Base-by-base conservation (phyloP, 2,113 vertebrate genomes). In the Desmodus rotundus region DNA sequence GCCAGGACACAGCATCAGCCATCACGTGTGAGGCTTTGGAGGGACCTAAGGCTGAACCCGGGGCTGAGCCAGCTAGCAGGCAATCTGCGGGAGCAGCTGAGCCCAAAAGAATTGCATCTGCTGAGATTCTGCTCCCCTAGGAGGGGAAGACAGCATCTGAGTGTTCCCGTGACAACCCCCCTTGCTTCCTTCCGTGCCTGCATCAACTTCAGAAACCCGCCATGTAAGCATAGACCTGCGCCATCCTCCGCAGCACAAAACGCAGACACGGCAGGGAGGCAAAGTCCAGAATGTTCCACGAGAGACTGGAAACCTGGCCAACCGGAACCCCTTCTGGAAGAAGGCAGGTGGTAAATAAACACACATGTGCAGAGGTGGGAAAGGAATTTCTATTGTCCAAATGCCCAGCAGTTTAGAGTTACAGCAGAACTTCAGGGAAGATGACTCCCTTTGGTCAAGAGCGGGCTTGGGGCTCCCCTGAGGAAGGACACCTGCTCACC, bases 161-260 rank as follows among this genome's bases (percentile, higher is more conserved):
- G 58, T 3, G 33, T 22, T 5, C 52, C n/a, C 63, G 22, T 28
- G n/a, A 72, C 26, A 31, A 20, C 17, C 12, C 13, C 67, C 50
- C 38, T n/a, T 4, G 50, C 74, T 52, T 5, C 65, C 67, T 73
- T 9, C 12, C 33, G 26, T 1, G 26, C 26, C 72, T 38, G 5
- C 7, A 1, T 26, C 65, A 36, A 0, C 2, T 17, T 20, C 20
- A 14, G 24, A 77, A 5, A 81, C 52, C 45, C 4, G 17, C 0
- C 0, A 14, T 22, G 26, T 1, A 8, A 6, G 38, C 41, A 5
- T 4, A 33, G n/a, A 38, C 45, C 38, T 24, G 16, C 2, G 4
- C 22, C 13, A 3, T 17, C 12, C 19, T 33, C 17, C 11, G 1
- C 2, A n/a, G 78, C 9, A 1, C 3, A 24, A 74, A 43, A 14